phyloP scores from a whole-genome alignment of 2,888 invertebrate genomes.

The Amphipyra berbera region DNA sequence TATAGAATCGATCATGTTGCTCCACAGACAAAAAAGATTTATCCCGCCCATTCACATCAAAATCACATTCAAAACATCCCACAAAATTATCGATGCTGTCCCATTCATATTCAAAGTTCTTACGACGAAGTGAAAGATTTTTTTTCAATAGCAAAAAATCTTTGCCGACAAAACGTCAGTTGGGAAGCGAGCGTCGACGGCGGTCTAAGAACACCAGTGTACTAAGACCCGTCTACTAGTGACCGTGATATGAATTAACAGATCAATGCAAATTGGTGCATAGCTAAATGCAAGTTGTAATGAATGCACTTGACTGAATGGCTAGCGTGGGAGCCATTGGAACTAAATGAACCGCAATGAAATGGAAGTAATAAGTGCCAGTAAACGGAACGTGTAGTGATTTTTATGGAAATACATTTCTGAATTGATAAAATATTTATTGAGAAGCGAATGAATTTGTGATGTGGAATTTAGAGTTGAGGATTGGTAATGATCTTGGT shows the following conservation, averaged over 20 bases:
- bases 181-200: constrained; percentile 61
- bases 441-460: constrained; percentile 1
- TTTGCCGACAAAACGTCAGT: constrained; percentile 52
- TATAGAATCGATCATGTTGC: too few species aligned
- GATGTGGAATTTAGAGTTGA: background rate
- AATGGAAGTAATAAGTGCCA: constrained; percentile 56
- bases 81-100: constrained; percentile 18
- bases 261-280: constrained; percentile 45
- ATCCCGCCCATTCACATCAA: constrained; percentile 10
- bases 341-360: constrained; percentile 64
- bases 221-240: constrained; percentile 22
- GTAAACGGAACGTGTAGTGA: constrained; percentile 37
- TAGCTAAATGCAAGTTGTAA: constrained; percentile 54
- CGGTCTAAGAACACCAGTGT: constrained; percentile 50
- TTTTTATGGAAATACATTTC: constrained; percentile 32
- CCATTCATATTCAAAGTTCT: constrained; percentile 37
- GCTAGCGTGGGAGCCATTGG: constrained; percentile 63
- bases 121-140: constrained; percentile 13
- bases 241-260: background rate
- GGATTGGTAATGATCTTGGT: too few species aligned
- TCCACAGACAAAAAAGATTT: background rate
- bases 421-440: constrained; percentile 24
- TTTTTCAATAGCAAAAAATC: constrained; percentile 49
- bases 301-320: constrained; percentile 69
- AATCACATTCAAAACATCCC: constrained; percentile 13